Evolutionary conservation across 1,140 invertebrate genomes (phyloP).

Genomic region (Saccostrea echinata): DNA sequence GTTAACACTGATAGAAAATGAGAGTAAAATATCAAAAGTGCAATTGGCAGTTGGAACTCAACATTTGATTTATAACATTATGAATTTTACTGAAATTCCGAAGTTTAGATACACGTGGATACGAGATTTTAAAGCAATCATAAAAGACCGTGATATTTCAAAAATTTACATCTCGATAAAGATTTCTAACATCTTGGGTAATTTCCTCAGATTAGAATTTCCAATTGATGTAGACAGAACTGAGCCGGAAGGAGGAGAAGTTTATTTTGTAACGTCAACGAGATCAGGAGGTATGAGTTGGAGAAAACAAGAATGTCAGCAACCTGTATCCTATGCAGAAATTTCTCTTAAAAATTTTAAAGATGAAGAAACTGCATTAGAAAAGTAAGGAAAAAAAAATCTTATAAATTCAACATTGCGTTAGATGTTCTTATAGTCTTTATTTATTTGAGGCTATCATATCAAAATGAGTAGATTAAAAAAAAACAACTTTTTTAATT

Average conservation of each 20-base stretch:
- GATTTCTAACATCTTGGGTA: background rate
- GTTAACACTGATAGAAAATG: constrained; percentile 47
- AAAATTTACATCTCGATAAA: background rate
- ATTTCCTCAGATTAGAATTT: background rate
- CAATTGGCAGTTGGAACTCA: background rate
- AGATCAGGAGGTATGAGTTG: background rate
- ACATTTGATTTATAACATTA: background rate
- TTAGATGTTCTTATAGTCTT: too few species aligned
- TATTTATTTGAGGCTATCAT: too few species aligned
- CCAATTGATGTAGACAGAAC: background rate
- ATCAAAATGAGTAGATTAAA: too few species aligned
- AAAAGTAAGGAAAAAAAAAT: background rate
- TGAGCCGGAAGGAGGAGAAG: background rate
- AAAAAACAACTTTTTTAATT: too few species aligned
- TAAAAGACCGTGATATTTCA: background rate
- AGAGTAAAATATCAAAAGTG: constrained; percentile 41
- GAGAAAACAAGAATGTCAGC: background rate
- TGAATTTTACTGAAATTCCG: background rate
- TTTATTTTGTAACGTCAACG: background rate
- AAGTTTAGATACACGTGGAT: background rate
- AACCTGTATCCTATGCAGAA: background rate
- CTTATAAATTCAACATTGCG: too few species aligned
- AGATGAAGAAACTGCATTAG: background rate
- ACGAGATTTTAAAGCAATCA: background rate
- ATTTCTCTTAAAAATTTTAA: background rate